Evolutionary conservation across 2,797 vertebrate species (phyloP).

Genomic region (Pseudotriccus pelzelni): DNA sequence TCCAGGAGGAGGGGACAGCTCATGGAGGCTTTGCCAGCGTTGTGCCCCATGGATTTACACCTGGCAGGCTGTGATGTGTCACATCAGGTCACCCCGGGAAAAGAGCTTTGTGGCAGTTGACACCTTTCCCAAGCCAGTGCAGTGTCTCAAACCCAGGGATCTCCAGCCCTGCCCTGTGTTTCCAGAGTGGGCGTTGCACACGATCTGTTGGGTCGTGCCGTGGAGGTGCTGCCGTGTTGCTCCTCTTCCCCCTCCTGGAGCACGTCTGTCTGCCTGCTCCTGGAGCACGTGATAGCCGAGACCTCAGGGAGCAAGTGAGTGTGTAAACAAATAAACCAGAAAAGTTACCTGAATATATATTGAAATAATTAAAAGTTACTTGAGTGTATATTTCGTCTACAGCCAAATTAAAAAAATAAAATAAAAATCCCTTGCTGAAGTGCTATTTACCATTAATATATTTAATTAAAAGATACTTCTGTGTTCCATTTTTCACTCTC

Average conservation of each 20-base stretch:
- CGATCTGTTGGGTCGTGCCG: accelerated
- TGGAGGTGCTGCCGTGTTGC: accelerated
- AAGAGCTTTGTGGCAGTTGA: background rate
- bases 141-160: accelerated
- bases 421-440: conserved; percentile 16
- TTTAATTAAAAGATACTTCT: conserved; percentile 64
- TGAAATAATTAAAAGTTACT: conserved; percentile 39
- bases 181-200: accelerated
- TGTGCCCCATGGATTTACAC: background rate
- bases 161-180: background rate
- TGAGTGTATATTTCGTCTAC: conserved; percentile 25
- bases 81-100: background rate
- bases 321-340: conserved; percentile 14
- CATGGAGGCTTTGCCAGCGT: accelerated
- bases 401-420: conserved; percentile 42
- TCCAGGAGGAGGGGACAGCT: background rate
- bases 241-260: background rate
- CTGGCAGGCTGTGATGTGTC: background rate
- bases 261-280: background rate
- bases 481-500: conserved; percentile 60
- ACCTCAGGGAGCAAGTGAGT: background rate
- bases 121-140: background rate
- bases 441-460: conserved; percentile 49
- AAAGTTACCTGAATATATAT: background rate
- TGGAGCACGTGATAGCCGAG: background rate